Evolutionary conservation across 2,113 vertebrate species (phyloP).

Genomic region (Oxyruncus cristatus): DNA sequence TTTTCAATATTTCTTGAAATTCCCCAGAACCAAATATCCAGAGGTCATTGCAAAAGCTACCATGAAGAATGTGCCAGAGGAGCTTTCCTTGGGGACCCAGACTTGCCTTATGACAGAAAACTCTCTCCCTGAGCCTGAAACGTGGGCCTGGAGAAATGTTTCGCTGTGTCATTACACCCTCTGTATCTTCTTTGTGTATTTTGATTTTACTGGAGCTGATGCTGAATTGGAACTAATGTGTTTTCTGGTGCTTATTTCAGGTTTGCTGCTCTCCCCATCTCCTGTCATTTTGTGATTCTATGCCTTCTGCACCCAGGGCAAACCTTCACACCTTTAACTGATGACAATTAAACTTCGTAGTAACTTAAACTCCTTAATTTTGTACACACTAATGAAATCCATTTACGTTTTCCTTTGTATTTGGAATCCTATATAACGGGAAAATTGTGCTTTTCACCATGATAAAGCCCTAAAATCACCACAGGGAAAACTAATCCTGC

Average conservation of each 20-base stretch:
- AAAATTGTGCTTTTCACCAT: background rate
- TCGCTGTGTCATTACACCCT: background rate
- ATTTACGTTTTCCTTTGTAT: background rate
- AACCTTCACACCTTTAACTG: background rate
- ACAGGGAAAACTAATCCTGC: background rate
- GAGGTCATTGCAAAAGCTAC: background rate
- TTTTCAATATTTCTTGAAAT: slow-evolving; percentile 41
- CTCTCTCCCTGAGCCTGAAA: background rate
- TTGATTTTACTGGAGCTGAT: background rate
- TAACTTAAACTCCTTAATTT: background rate
- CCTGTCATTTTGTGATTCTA: background rate
- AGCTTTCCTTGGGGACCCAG: background rate
- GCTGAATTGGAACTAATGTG: background rate
- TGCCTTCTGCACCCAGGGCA: background rate
- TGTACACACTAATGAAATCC: background rate
- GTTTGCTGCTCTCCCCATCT: background rate
- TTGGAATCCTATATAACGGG: background rate
- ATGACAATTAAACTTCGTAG: background rate
- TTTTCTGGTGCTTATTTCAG: background rate
- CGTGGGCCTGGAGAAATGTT: background rate
- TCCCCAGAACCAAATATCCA: slow-evolving; percentile 31
- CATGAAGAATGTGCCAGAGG: background rate
- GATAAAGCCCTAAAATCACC: background rate
- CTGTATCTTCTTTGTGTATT: background rate
- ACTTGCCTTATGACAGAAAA: background rate